phyloP scores from a whole-genome alignment of 2,888 invertebrate genomes.

The Ashinkailepas kermadecensis region DNA sequence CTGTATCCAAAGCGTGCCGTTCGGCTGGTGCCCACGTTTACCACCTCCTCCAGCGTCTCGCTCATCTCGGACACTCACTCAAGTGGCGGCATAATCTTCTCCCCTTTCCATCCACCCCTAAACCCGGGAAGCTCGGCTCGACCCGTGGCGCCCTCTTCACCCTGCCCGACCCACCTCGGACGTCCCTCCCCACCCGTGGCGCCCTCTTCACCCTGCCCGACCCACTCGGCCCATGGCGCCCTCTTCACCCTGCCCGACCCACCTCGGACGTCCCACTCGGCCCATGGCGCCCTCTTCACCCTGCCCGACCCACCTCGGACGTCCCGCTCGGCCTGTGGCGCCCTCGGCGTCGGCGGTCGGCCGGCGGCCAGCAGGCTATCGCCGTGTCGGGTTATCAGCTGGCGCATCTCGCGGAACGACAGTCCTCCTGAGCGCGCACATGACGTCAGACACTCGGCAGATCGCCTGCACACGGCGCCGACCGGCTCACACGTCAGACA shows the following conservation, averaged over 20 bases:
- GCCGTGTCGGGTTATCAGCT: slow-evolving; percentile 48
- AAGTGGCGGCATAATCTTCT: too few relatives aligned
- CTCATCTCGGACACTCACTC: too few relatives aligned
- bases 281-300: background rate
- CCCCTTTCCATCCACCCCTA: background rate
- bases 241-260: background rate
- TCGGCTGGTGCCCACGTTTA: too few relatives aligned
- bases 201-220: background rate
- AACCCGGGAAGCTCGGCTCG: too few relatives aligned
- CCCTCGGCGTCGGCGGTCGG: background rate
- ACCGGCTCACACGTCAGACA: too few relatives aligned
- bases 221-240: background rate
- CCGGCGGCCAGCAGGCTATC: slow-evolving; percentile 42
- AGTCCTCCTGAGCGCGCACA: slow-evolving; percentile 33
- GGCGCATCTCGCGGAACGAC: slow-evolving; percentile 40
- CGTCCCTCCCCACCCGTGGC: background rate
- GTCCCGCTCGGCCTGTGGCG: background rate
- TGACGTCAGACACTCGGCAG: background rate
- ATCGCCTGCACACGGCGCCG: background rate
- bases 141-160: background rate
- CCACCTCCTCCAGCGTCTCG: too few relatives aligned
- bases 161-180: background rate
- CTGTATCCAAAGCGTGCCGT: too few relatives aligned
- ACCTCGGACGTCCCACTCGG: background rate
- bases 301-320: background rate